Evolutionary conservation across 2,797 vertebrate species (phyloP), one percentile per base, ranked within the genome.

Genomic region (Danio albolineatus): DNA sequence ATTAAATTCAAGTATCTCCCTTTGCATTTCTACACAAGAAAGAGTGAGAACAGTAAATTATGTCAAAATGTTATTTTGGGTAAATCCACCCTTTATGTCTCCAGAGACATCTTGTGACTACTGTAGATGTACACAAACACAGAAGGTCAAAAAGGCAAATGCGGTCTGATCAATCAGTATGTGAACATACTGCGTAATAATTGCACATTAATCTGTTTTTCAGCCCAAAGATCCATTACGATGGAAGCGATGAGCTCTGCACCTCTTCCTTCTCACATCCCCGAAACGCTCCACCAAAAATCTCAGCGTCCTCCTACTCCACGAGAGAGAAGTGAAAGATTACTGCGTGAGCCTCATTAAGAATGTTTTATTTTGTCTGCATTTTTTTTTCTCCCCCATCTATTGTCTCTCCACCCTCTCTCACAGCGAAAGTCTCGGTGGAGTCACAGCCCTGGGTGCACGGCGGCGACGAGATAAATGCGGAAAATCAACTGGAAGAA

Each of bases 401-500:
- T 56, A 79, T 73, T 72, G 78, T 79, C 78, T 73, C 69, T 72
- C 69, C 78, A 79, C 78, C 60, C 60, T 79, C 69, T 65, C 28
- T 28, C 28, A 28, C 60, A 65, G 59, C 49, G 38, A 61, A 61
- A 38, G 78, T 48, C 78, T 73, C 79, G 9, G 54, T 12, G 44
- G 71, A 81, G 71, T 67, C 79, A 51, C 73, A 66, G 72, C 65
- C 36, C 16, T 76, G 60, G 62, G 78, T 44, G 53, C 53, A 53
- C 14, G n/a, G 41, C 62, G 62, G 41, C 62, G 62, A 66, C 8
- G 16, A 56, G 57, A 78, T 51, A 81, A 82, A 81, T 49, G 75
- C 79, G 78, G 71, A 87, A 88, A 78, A 83, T 84, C 77, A 82
- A 81, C 79, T 82, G 82, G 85, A 72, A 85, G 77, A 70, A 77